Base-by-base conservation (phyloP, 2,797 vertebrate species). In the Cirrhinus molitorella region DNA sequence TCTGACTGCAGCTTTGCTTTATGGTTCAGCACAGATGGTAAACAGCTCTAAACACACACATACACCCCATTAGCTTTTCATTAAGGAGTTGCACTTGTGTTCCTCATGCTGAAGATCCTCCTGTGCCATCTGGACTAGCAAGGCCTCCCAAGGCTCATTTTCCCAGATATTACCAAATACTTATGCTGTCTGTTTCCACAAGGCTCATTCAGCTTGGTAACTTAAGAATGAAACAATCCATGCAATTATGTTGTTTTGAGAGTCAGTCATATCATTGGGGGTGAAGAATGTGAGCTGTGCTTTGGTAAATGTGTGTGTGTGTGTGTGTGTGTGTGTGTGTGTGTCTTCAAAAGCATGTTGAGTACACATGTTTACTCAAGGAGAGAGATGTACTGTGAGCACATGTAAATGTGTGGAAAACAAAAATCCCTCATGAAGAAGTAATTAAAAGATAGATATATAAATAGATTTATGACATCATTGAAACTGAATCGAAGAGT, bases 201-300 rank as follows among this genome's bases (percentile, higher is more conserved):
- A 76, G 57, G 28, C 78, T 83, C 79, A 67, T 83, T 85, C 57
- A 78, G 85, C 55, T 83, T 87, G 90, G 87, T 85, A 87, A 88
- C 85, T 80, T 73, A 85, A 85, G 85, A 87, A 84, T 87, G 84
- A 65, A 86, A 67, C 68, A 70, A 84, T 71, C 53, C 23, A 80
- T 91, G 85, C 71, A 86, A 86, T 86, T 79, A 89, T 90, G 89
- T 91, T 91, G 90, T 91, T 91, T 89, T 84, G 87, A 90, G 88
- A 85, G 87, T 34, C 31, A 34, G n/a, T 17, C 70, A 88, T 74
- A 87, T 84, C 74, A 80, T 63, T 79, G 21, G 72, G 87, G 73
- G 91, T 68, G 85, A 79, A 87, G 89, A 90, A 90, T 87, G 85
- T 83, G 74, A 87, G 89, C 47, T 71, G 79, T 84, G 63, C 88